Evolutionary conservation across 2,888 invertebrate species (phyloP).

Genomic region (Neuroscelio doddi): DNA sequence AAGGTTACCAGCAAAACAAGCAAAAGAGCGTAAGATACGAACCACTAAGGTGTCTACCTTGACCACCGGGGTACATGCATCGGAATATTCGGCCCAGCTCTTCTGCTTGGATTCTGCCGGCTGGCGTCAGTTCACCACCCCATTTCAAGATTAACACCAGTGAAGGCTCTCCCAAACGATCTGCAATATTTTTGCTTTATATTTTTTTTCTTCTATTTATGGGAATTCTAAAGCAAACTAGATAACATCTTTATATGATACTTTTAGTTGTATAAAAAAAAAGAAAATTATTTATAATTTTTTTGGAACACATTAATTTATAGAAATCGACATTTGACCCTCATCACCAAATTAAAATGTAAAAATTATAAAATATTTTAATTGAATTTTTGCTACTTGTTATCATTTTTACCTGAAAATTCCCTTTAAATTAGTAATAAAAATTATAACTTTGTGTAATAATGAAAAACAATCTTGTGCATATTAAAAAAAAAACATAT

Average conservation of each 20-base stretch:
- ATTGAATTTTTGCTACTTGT: too few species aligned
- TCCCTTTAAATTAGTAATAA: too few species aligned
- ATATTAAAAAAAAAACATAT: too few species aligned
- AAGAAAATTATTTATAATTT: not conserved
- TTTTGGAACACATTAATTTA: not conserved
- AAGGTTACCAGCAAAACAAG: constrained; percentile 55
- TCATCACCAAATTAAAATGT: too few species aligned
- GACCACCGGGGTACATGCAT: constrained; percentile 99
- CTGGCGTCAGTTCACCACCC: constrained; percentile 99
- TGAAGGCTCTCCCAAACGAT: constrained; percentile 92
- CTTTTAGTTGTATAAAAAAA: too few species aligned
- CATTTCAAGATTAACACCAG: constrained; percentile 98
- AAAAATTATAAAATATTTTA: too few species aligned
- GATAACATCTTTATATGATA: too few species aligned
- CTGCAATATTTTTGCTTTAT: constrained; percentile 73
- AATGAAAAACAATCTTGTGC: too few species aligned
- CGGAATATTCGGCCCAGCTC: constrained; percentile 98
- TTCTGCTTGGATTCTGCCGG: constrained; percentile 97
- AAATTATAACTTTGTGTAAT: too few species aligned
- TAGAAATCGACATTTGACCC: too few species aligned
- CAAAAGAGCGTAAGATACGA: constrained; percentile 73
- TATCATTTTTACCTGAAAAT: too few species aligned
- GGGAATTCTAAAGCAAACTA: too few species aligned
- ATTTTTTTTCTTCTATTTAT: not conserved
- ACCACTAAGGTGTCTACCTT: constrained; percentile 89